Evolutionary conservation across 1,140 invertebrate species (phyloP).

Genomic region (Babylonia areolata): DNA sequence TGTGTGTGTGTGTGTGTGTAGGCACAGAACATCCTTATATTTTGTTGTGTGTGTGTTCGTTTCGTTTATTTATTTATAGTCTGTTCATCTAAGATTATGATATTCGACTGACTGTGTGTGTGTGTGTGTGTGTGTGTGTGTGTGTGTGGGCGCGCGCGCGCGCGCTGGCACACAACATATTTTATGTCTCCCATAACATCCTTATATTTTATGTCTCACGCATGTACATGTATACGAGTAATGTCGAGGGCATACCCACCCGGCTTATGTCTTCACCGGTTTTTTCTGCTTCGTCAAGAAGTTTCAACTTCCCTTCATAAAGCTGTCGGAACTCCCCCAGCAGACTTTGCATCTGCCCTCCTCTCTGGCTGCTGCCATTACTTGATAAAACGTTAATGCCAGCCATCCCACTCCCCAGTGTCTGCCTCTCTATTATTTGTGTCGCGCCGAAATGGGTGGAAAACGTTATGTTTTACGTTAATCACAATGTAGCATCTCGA

Average conservation of each 20-base stretch:
- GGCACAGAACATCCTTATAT: too few species aligned
- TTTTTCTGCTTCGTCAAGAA: slow-evolving; percentile 67
- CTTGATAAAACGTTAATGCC: too few species aligned
- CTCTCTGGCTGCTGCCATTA: background rate
- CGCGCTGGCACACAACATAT: too few species aligned
- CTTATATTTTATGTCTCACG: too few species aligned
- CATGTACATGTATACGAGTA: background rate
- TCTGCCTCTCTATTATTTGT: background rate
- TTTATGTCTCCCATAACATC: too few species aligned
- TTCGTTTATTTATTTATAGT: too few species aligned
- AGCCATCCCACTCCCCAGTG: background rate
- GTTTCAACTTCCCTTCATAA: slow-evolving; percentile 68
- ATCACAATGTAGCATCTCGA: background rate
- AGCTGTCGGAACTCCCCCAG: slow-evolving; percentile 68
- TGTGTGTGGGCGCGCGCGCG: too few species aligned
- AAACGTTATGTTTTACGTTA: background rate
- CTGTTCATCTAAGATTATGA: too few species aligned
- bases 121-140: too few species aligned
- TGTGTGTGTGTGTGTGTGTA: too few species aligned
- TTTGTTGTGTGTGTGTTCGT: too few species aligned
- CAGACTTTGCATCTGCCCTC: slow-evolving; percentile 68
- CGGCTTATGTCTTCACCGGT: slow-evolving; percentile 65
- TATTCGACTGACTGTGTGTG: too few species aligned
- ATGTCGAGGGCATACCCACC: slow-evolving; percentile 46
- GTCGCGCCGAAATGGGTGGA: background rate